Evolutionary conservation across 2,113 vertebrate species (phyloP).

Genomic region (Sprattus sprattus): DNA sequence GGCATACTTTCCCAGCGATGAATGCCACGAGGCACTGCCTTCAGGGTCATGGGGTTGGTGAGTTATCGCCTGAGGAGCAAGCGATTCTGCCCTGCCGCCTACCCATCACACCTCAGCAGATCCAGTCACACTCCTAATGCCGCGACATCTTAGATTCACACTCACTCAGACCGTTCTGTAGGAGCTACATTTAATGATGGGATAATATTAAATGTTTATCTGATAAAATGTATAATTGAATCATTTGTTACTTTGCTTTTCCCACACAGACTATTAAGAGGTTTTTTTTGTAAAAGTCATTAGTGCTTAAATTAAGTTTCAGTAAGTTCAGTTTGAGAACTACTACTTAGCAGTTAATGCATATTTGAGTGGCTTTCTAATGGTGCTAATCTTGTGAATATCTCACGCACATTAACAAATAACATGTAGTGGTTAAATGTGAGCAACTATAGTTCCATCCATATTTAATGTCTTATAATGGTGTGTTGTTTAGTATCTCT

Average conservation of each 20-base stretch:
- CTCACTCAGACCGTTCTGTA: not conserved
- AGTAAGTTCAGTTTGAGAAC: not conserved
- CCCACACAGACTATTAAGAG: slow-evolving; percentile 3
- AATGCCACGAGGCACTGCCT: slow-evolving; percentile 23
- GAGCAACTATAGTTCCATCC: not conserved
- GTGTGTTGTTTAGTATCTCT: not conserved
- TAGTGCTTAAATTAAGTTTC: not conserved
- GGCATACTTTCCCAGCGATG: slow-evolving; percentile 24
- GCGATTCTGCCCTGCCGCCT: not conserved
- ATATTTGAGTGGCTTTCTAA: not conserved
- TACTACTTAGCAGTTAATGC: not conserved
- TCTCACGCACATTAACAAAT: not conserved
- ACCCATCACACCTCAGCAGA: not conserved
- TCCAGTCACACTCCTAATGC: not conserved
- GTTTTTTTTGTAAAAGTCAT: not conserved
- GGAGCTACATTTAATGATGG: not conserved
- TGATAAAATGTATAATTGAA: not conserved
- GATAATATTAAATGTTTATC: not conserved
- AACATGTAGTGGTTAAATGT: not conserved
- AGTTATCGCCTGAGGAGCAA: slow-evolving; percentile 22
- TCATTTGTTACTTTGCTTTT: not conserved
- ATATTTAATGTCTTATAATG: not conserved
- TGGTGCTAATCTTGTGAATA: not conserved
- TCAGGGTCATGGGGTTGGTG: slow-evolving; percentile 15
- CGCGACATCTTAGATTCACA: not conserved